These are phyloP conservation scores for Plutella xylostella DNA, from an alignment of 2,888 invertebrate species.

Conservation along the genomic window DNA sequence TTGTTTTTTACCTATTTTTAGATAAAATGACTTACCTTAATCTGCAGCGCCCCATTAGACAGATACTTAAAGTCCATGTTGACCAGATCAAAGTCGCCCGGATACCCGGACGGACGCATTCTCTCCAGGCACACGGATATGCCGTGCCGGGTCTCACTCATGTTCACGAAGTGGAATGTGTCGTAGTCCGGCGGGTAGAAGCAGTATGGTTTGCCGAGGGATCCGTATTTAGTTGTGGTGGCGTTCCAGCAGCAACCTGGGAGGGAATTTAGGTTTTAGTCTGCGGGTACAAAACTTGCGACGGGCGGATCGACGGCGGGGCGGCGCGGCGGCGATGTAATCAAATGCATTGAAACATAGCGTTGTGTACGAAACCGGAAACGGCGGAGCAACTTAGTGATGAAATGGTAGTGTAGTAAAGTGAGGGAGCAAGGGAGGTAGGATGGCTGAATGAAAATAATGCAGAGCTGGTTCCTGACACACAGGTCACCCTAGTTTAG, in stretches of 20 bases:
- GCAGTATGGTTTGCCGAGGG: constrained; percentile 75
- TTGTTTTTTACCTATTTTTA: no score
- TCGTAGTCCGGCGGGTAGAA: constrained; percentile 77
- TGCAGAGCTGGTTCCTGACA: no score
- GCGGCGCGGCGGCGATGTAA: no score
- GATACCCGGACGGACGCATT: constrained; percentile 71
- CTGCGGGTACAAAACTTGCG: no score
- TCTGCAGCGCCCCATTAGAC: constrained; percentile 71
- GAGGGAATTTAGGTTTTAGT: no score
- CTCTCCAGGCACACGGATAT: constrained; percentile 68
- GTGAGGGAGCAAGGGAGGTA: no score
- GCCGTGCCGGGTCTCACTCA: constrained; percentile 71
- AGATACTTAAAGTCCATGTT: constrained; percentile 73
- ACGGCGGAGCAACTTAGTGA: no score
- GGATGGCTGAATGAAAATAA: background rate
- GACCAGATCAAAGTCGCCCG: constrained; percentile 71
- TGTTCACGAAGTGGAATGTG: constrained; percentile 73
- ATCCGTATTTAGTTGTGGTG: constrained; percentile 29
- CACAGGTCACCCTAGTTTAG: no score
- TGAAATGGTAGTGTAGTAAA: no score
- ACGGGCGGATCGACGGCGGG: no score
- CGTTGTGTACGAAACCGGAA: no score
- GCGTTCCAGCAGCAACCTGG: constrained; percentile 77
- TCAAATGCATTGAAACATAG: no score
- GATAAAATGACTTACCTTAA: constrained; percentile 69